phyloP scores from a whole-genome alignment of 2,113 vertebrate species.

The Cercocebus atys region DNA sequence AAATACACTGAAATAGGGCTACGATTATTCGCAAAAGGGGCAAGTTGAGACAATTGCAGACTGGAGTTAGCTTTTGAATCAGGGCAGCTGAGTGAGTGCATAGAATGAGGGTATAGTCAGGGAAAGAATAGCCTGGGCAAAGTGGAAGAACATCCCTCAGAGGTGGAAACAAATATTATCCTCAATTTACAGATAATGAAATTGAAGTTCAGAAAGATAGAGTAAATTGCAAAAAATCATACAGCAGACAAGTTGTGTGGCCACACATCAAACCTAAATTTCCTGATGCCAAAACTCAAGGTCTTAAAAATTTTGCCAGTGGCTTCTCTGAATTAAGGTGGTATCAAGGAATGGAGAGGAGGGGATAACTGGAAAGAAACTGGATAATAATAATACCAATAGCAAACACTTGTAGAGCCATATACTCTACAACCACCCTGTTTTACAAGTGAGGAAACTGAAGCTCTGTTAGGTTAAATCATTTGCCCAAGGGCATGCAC shows the following conservation, averaged over 20 bases:
- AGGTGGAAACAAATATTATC: not conserved
- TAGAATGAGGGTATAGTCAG: not conserved
- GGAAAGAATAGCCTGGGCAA: not conserved
- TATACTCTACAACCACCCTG: not conserved
- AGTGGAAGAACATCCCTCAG: not conserved
- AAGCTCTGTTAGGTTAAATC: not conserved
- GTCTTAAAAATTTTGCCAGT: not conserved
- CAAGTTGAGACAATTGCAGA: not conserved
- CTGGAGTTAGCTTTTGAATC: not conserved
- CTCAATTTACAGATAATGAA: not conserved
- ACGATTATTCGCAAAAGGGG: not conserved
- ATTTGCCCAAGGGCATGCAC: not conserved
- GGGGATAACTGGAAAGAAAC: not conserved
- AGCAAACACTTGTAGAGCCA: not conserved
- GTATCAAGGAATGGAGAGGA: not conserved
- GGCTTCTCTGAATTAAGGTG: not conserved
- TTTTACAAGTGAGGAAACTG: not conserved
- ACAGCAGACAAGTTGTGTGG: too few species aligned
- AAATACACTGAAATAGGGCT: not conserved
- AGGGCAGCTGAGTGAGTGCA: not conserved
- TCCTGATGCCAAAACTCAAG: not conserved
- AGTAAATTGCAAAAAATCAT: not conserved
- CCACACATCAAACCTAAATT: not conserved
- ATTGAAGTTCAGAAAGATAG: not conserved
- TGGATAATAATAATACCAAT: not conserved